Evolutionary conservation across 2,888 invertebrate species (phyloP).

Genomic region (Leptinotarsa rubiginosa): DNA sequence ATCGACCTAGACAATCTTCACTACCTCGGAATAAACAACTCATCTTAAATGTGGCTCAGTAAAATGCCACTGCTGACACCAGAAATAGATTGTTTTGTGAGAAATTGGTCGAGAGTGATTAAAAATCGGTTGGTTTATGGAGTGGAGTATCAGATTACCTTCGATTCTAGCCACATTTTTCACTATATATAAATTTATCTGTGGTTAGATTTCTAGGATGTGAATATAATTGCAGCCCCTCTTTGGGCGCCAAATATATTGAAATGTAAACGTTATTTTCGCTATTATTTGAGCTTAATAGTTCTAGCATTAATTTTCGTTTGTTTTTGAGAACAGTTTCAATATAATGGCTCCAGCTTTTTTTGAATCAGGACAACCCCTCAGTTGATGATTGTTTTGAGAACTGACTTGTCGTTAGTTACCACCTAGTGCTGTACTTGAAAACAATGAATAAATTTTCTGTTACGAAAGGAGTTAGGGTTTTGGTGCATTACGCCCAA

Average conservation of each 20-base stretch:
- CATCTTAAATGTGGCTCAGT: not conserved
- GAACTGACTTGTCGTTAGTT: conserved; percentile 1
- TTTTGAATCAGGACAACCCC: not conserved
- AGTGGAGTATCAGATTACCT: conserved; percentile 6
- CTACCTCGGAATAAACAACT: not conserved
- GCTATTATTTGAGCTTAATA: not conserved
- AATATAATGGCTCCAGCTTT: too few relatives aligned
- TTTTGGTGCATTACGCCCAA: not conserved
- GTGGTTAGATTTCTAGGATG: not conserved
- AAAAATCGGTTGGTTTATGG: too few relatives aligned
- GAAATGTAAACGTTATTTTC: not conserved
- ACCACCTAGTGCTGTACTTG: not conserved
- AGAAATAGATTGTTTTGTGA: too few relatives aligned
- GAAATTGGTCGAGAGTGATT: too few relatives aligned
- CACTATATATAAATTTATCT: too few relatives aligned
- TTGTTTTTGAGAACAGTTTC: too few relatives aligned
- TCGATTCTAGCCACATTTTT: not conserved
- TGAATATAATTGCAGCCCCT: not conserved
- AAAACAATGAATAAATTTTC: not conserved
- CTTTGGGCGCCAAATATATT: not conserved
- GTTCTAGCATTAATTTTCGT: not conserved
- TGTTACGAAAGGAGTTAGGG: not conserved
- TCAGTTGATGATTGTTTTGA: not conserved
- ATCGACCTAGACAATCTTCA: not conserved
- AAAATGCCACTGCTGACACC: too few relatives aligned